A percentile compares a stretch with the other conserved stretches of the same genome.
Conservation (phyloP, 2,797 vertebrate genomes). For the Cyclopterus lumpus region DNA sequence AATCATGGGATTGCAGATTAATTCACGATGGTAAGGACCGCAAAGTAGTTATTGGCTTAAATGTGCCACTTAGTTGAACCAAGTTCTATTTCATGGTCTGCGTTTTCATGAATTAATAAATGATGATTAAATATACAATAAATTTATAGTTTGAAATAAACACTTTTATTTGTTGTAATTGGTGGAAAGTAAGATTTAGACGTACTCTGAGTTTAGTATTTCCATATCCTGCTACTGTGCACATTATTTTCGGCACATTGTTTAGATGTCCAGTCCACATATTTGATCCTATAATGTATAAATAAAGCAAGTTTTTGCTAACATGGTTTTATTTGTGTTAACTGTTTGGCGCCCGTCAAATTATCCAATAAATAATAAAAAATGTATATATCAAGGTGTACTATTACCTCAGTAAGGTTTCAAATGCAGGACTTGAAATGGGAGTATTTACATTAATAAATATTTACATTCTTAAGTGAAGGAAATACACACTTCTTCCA, state of each 20-base stretch:
- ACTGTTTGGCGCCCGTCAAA: background rate
- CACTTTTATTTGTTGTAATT: background rate
- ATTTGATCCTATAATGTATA: too few relatives aligned
- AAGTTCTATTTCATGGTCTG: background rate
- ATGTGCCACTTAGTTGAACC: background rate
- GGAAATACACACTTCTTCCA: background rate
- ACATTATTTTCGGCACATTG: background rate
- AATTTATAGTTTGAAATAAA: background rate
- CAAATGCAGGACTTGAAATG: background rate
- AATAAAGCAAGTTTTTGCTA: background rate
- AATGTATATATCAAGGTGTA: background rate
- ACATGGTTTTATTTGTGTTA: background rate
- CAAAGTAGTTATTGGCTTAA: background rate
- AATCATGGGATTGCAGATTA: constrained; percentile 40
- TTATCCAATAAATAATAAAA: background rate
- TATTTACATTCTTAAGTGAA: background rate
- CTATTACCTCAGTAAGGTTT: background rate
- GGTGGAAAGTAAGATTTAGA: background rate
- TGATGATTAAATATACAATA: background rate
- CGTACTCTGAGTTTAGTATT: background rate
- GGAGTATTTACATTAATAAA: background rate
- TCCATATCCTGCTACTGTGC: background rate
- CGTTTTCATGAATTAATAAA: background rate
- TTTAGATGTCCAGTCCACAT: too few relatives aligned
- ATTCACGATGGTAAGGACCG: constrained; percentile 18